These are phyloP conservation scores for Thripadectes ignobilis DNA, from an alignment of 2,797 vertebrate genomes.

Conservation along the genomic window DNA sequence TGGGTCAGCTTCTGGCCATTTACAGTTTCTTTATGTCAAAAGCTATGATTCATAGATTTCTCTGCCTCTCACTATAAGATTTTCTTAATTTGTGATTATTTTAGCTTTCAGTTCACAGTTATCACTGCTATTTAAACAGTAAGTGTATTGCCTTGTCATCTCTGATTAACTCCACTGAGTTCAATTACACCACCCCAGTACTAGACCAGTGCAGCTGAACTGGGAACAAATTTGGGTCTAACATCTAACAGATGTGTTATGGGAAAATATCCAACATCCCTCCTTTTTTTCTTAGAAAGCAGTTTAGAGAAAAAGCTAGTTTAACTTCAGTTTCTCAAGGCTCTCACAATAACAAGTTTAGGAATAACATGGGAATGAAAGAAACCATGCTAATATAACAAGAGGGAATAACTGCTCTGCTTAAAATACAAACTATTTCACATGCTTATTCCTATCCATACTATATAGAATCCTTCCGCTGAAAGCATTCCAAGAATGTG, in stretches of 20 bases:
- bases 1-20: neutral
- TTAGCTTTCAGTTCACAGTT: neutral
- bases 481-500: slow-evolving; percentile 75
- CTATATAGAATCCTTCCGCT: slow-evolving; percentile 68
- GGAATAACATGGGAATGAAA: slow-evolving; percentile 51
- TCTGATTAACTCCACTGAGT: slow-evolving; percentile 12
- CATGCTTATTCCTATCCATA: slow-evolving; percentile 33
- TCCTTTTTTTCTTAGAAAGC: slow-evolving; percentile 63
- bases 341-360: slow-evolving; percentile 37
- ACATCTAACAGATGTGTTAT: slow-evolving; percentile 55
- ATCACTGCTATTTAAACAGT: neutral
- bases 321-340: slow-evolving; percentile 40
- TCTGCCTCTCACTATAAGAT: neutral
- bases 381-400: neutral
- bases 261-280: slow-evolving; percentile 49
- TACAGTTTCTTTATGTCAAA: neutral
- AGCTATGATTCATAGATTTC: neutral
- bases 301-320: slow-evolving; percentile 7
- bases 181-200: slow-evolving; percentile 20
- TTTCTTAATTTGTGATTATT: neutral
- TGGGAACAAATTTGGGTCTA: slow-evolving; percentile 57
- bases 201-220: slow-evolving; percentile 51
- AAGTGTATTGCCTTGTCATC: slow-evolving; percentile 1
- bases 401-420: slow-evolving; percentile 35
- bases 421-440: slow-evolving; percentile 52